phyloP scores from a whole-genome alignment of 2,888 invertebrate species.

The Syrista parreyssii region DNA sequence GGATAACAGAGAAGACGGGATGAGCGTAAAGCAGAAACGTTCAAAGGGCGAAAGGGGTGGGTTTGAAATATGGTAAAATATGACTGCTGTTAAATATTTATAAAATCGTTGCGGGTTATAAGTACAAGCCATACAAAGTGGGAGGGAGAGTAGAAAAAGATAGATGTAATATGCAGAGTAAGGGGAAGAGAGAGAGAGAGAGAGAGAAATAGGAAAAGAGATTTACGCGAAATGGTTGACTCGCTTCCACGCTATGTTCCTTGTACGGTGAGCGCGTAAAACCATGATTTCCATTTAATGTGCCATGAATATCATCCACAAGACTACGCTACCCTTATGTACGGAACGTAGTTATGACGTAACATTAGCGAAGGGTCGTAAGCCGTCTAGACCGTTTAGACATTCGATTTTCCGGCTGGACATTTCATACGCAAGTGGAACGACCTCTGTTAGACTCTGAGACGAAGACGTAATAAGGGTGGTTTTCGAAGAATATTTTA shows the following conservation, averaged over 20 bases:
- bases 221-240: constrained; percentile 16
- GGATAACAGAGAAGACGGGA: neutral
- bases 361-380: neutral
- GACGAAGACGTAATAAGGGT: constrained; percentile 23
- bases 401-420: neutral
- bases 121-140: constrained; percentile 24
- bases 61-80: constrained; percentile 6
- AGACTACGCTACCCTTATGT: neutral
- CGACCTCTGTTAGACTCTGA: constrained; percentile 12
- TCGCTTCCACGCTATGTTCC: constrained; percentile 26
- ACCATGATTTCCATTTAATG: constrained; percentile 54
- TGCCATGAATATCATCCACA: constrained; percentile 42
- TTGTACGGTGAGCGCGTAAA: constrained; percentile 33
- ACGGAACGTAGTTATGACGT: neutral
- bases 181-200: neutral
- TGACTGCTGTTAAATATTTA: constrained; percentile 50
- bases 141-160: neutral
- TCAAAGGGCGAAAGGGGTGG: neutral
- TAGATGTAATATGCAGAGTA: neutral
- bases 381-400: neutral
- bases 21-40: constrained; percentile 10
- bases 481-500: constrained; percentile 22
- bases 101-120: constrained; percentile 47
- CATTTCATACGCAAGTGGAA: neutral
- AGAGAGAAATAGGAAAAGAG: neutral